Conservation (phyloP, 2,888 invertebrate genomes). For the Rhagonycha fulva region DNA sequence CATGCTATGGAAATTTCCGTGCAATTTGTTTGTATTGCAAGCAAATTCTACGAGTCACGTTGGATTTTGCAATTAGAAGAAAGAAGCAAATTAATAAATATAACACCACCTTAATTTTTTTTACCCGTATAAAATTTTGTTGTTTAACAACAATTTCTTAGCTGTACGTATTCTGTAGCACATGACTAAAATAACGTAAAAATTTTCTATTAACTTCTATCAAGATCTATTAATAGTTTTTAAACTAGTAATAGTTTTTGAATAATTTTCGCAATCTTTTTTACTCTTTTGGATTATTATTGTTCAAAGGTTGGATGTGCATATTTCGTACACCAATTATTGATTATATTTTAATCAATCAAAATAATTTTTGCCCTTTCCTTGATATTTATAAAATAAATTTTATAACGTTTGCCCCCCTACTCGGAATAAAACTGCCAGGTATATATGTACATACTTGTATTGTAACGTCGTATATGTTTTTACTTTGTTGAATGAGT, state of each 20-base stretch:
- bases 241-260: neutral
- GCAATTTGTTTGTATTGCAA: neutral
- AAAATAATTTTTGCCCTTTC: neutral
- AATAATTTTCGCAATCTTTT: neutral
- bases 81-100: neutral
- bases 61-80: neutral
- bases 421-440: constrained; percentile 5
- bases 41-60: neutral
- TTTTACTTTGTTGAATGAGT: constrained; percentile 20
- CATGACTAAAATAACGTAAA: neutral
- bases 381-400: neutral
- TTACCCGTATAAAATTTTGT: neutral
- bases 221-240: neutral
- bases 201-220: neutral
- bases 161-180: too few relatives aligned
- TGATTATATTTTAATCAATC: neutral
- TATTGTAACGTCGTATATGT: constrained; percentile 19
- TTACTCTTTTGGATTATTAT: neutral
- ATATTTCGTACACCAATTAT: neutral
- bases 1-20: neutral
- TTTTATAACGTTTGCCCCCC: constrained; percentile 6
- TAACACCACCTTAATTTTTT: neutral
- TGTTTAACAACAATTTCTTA: neutral
- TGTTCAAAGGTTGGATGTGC: neutral
- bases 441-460: constrained; percentile 21